Base-by-base conservation (phyloP, 2,113 vertebrate genomes). In the Myotis brandtii region DNA sequence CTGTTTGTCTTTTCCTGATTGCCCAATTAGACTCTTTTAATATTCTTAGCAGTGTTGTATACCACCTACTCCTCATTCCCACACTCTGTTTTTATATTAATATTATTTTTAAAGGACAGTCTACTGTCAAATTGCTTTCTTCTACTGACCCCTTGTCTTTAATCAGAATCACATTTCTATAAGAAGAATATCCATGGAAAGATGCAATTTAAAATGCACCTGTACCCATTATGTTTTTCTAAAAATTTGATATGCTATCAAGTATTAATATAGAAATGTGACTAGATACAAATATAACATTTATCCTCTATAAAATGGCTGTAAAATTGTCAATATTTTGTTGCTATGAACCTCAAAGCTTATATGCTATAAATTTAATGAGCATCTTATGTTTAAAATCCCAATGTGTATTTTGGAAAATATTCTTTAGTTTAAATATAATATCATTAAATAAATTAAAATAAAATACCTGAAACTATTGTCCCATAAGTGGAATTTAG, bases 251-350 rank as follows among this genome's bases (percentile, higher is more conserved):
- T 18, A 52, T 6, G 1, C 32, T 83, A 10, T 62, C 87, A 69
- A 5, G 30, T 52, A 34, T 0, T 10, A 75, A 82, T 75, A 62
- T 88, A 0, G 40, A 84, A 67, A 50, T 37, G 27, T 73, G 30
- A 72, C 23, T 59, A 76, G 81, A 77, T 91, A n/a, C 3, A 91
- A 76, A 64, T 14, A 32, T 76, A 23, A 25, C 12, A 54, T 59
- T 75, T 94, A 70, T 88, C 85, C 86, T 54, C 16, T 83, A 17
- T n/a, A n/a, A 85, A 93, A 91, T 3, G 83, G 16, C 21, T 77
- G 20, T 7, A 66, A 20, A 80, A 59, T 25, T 72, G 6, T 32
- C 23, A 91, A 25, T 46, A 50, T 10, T 50, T 85, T 79, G 10
- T 62, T 84, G 13, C 5, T 86, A 17, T 23, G 30, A 86, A 43